Evolutionary conservation across 2,888 invertebrate species (phyloP).

Genomic region (Eristalinus sepulchralis): DNA sequence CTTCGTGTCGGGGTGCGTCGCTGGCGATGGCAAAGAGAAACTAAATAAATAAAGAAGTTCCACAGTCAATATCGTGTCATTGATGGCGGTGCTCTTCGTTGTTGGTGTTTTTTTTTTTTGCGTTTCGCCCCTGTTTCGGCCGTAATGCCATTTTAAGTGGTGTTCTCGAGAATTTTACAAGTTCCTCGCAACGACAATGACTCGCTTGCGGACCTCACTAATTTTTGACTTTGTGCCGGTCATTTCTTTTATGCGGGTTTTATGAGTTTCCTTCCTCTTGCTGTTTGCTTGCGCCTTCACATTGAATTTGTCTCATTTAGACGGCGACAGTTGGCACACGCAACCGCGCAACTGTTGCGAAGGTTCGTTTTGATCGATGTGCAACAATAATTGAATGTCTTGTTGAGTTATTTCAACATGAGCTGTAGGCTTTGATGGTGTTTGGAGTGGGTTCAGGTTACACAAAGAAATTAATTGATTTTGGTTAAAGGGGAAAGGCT

Average conservation of each 20-base stretch:
- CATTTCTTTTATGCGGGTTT: not conserved
- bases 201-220: not conserved
- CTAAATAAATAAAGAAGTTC: slow-evolving; percentile 12
- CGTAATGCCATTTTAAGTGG: slow-evolving; percentile 62
- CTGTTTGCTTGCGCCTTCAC: not conserved
- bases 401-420: not conserved
- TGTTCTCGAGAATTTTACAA: slow-evolving; percentile 29
- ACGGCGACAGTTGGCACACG: not conserved
- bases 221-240: not conserved
- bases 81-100: slow-evolving; percentile 22
- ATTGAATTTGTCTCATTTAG: not conserved
- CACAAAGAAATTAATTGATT: too few relatives aligned
- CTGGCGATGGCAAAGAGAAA: not conserved
- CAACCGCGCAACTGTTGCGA: not conserved
- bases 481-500: too few relatives aligned
- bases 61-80: slow-evolving; percentile 33
- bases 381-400: not conserved
- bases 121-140: slow-evolving; percentile 5
- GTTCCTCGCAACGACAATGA: slow-evolving; percentile 7
- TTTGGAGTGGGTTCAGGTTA: too few relatives aligned
- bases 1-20: slow-evolving; percentile 1
- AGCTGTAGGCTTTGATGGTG: too few relatives aligned
- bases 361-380: not conserved
- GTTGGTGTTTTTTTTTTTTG: too few relatives aligned
- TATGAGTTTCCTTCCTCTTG: not conserved